Percentiles rank a stretch among this genome's conserved stretches.
Evolutionary conservation across 1,140 invertebrate species (phyloP).

Genomic region (Euura lappo): DNA sequence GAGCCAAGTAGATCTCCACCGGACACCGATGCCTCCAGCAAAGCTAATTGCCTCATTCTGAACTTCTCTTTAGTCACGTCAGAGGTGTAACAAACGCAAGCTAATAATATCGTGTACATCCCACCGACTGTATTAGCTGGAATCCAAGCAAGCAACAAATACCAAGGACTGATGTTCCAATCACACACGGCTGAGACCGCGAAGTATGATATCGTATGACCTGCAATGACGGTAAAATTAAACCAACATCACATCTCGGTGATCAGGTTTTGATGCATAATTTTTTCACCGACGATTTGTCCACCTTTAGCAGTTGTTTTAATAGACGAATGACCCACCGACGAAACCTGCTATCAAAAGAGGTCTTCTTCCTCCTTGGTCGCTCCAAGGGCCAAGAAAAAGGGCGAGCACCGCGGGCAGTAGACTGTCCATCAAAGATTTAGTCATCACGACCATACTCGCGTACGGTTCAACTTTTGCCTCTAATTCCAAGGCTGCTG

Average conservation of each 20-base stretch:
- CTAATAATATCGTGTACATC: constrained; percentile 64
- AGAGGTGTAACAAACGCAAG: constrained; percentile 67
- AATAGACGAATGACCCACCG: constrained; percentile 48
- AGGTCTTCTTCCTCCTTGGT: constrained; percentile 73
- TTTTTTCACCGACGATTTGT: constrained; percentile 21
- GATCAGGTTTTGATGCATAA: constrained; percentile 39
- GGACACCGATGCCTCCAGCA: constrained; percentile 65
- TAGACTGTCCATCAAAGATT: constrained; percentile 66
- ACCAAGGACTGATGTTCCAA: constrained; percentile 62
- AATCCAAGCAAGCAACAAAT: constrained; percentile 64
- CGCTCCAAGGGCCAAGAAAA: constrained; percentile 45
- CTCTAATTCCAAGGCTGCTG: constrained; percentile 63
- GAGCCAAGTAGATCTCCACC: constrained; percentile 65
- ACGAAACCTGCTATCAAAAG: constrained; percentile 63
- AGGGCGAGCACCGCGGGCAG: constrained; percentile 68
- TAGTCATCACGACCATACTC: constrained; percentile 65
- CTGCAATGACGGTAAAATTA: constrained; percentile 18
- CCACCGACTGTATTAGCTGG: constrained; percentile 67
- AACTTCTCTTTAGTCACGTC: constrained; percentile 65
- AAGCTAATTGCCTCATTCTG: constrained; percentile 64
- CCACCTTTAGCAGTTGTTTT: neutral
- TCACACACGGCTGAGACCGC: constrained; percentile 31
- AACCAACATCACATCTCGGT: neutral
- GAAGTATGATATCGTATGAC: constrained; percentile 32
- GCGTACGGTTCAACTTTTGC: constrained; percentile 67